These are phyloP conservation scores for Melospiza melodia DNA, from an alignment of 2,113 vertebrate species.

Conservation along the genomic window DNA sequence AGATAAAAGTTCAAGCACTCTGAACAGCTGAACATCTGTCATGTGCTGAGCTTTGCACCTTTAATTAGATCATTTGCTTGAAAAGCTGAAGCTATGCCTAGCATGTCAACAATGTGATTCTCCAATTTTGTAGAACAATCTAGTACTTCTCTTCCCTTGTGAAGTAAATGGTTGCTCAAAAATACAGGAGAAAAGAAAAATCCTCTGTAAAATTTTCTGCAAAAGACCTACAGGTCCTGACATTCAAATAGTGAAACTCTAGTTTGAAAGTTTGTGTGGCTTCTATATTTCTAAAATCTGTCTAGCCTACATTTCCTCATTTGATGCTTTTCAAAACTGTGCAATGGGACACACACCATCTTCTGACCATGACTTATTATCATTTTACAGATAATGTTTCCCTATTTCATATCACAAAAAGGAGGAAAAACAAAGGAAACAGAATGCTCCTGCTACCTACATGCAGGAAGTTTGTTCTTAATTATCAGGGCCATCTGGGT, in stretches of 20 bases:
- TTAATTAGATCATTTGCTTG: neutral
- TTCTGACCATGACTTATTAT: neutral
- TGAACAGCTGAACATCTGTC: neutral
- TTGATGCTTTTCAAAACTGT: neutral
- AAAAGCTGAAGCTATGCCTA: neutral
- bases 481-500: neutral
- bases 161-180: neutral
- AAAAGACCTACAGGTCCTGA: neutral
- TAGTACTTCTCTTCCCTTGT: neutral
- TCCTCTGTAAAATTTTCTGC: neutral
- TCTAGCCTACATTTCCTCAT: neutral
- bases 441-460: neutral
- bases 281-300: neutral
- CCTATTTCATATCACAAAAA: neutral
- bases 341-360: fast-evolving
- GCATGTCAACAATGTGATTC: neutral
- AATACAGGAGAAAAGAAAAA: neutral
- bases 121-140: neutral
- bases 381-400: neutral
- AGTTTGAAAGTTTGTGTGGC: neutral
- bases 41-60: neutral
- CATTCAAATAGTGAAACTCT: neutral
- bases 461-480: neutral
- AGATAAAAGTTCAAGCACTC: neutral
- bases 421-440: neutral